A percentile compares a stretch with the other conserved stretches of the same genome.
Evolutionary conservation across 2,888 invertebrate species (phyloP).

Genomic region (Sialis fuliginosa): DNA sequence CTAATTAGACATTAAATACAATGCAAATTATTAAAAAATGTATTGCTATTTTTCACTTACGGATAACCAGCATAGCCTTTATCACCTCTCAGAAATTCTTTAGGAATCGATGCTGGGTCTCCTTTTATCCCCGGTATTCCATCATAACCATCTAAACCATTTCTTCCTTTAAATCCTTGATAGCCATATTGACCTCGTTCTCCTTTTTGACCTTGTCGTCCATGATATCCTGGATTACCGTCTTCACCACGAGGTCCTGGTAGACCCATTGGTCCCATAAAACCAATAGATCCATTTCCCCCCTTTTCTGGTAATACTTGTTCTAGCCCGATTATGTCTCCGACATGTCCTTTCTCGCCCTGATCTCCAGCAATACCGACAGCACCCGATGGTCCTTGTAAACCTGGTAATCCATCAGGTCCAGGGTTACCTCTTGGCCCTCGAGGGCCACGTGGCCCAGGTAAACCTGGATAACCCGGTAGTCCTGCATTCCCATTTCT

Average conservation of each 20-base stretch:
- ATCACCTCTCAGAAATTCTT: conserved; percentile 29
- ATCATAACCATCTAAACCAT: conserved; percentile 24
- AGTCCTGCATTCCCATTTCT: conserved; percentile 29
- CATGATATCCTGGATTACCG: conserved; percentile 20
- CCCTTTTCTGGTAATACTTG: conserved; percentile 15
- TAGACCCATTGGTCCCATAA: conserved; percentile 11
- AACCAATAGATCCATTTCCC: conserved; percentile 25
- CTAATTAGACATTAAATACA: background rate
- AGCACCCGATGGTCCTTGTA: conserved; percentile 19
- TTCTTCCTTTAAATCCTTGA: conserved; percentile 18
- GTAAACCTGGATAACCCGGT: conserved; percentile 39
- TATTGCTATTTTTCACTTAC: conserved; percentile 15
- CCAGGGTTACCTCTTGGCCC: conserved; percentile 32
- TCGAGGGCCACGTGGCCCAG: conserved; percentile 31
- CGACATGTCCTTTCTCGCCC: conserved; percentile 27
- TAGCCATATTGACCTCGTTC: conserved; percentile 23
- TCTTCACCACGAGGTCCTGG: conserved; percentile 15
- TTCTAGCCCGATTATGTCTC: conserved; percentile 16
- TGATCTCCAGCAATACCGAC: conserved; percentile 22
- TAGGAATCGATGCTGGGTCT: conserved; percentile 31
- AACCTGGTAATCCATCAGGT: conserved; percentile 14
- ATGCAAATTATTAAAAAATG: conserved; percentile 6
- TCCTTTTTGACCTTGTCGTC: conserved; percentile 38
- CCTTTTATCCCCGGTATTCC: conserved; percentile 35
- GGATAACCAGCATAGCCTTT: conserved; percentile 23